Base-by-base conservation (phyloP, 1,140 invertebrate species). In the Himalopsyche phryganea region DNA sequence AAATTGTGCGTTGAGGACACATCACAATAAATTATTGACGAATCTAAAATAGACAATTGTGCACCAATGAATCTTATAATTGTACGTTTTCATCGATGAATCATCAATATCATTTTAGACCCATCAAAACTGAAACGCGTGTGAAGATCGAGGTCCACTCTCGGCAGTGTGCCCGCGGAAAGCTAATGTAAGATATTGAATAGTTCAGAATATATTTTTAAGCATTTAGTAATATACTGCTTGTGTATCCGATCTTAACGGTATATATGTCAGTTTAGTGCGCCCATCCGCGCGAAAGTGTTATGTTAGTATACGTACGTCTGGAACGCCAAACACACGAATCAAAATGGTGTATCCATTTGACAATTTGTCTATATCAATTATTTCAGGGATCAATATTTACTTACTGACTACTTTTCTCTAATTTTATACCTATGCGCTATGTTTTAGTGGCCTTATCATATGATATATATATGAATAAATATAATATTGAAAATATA, bases 391-490 rank as follows among this genome's bases (percentile, higher is more conserved):
- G 62, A 64, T 60, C 62, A 64, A 64, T 64, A 64, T 64, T 50
- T 56, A 60, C 33, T 50, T 60, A 63, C 52, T 59, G 58, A 60
- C 58, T 63, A 63, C 52, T 63, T 64, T 61, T 58, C 54, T 60
- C 62, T 64, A 64, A 60, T 60, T 64, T 60, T 64, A 63, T 57
- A 61, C 54, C 58, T 64, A 64, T 60, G 58, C 61, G 56, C 55
- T 63, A 63, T 63, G 55, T 58, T 63, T 63, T 63, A 58, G 60
- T 63, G 61, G 61, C 62, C 62, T 64, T 64, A 64, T 63, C 57
- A 63, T 56, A n/a, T 13, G 9, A 28, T 28, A 57, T 61, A 58
- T 58, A 63, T 59, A 59, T 56, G 46, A 53, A 28, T 28, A 28
- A 28, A 28, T 60, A 23, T 53, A 62, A 53, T 47, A 52, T 51